These are phyloP conservation scores for Phocoena sinus DNA, from an alignment of 2,113 vertebrate genomes.

Conservation along the genomic window DNA sequence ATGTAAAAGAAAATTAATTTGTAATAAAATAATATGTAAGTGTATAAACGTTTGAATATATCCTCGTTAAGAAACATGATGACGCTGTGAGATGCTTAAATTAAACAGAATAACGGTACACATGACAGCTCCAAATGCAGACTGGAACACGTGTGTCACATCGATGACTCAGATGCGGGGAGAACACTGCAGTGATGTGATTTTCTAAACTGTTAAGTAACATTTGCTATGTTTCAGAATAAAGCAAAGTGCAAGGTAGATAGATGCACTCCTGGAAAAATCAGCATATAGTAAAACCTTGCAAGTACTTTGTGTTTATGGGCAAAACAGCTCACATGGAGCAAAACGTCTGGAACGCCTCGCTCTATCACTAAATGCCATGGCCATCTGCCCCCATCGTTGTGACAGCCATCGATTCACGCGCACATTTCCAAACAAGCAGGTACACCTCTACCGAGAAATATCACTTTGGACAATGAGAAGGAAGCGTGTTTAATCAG, in stretches of 20 bases:
- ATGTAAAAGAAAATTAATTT: background rate
- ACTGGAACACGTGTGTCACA: background rate
- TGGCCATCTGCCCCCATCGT: fast-evolving
- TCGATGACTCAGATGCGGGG: background rate
- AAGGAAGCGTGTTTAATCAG: background rate
- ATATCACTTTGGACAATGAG: background rate
- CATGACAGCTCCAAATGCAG: background rate
- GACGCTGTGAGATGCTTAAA: background rate
- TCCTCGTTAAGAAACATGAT: background rate
- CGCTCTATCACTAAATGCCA: background rate
- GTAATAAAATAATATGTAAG: background rate
- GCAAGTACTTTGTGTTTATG: background rate
- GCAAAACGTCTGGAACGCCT: background rate
- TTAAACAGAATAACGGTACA: background rate
- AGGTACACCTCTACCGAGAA: background rate
- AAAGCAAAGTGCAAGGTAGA: background rate
- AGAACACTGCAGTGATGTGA: background rate
- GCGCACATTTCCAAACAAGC: background rate
- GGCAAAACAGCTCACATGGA: background rate
- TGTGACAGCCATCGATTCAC: background rate
- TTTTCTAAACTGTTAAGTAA: background rate
- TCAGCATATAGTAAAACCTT: fast-evolving
- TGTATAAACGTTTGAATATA: background rate
- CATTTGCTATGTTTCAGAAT: background rate
- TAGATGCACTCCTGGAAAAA: background rate